Evolutionary conservation across 1,140 invertebrate genomes (phyloP).

Genomic region (Euwallacea similis): DNA sequence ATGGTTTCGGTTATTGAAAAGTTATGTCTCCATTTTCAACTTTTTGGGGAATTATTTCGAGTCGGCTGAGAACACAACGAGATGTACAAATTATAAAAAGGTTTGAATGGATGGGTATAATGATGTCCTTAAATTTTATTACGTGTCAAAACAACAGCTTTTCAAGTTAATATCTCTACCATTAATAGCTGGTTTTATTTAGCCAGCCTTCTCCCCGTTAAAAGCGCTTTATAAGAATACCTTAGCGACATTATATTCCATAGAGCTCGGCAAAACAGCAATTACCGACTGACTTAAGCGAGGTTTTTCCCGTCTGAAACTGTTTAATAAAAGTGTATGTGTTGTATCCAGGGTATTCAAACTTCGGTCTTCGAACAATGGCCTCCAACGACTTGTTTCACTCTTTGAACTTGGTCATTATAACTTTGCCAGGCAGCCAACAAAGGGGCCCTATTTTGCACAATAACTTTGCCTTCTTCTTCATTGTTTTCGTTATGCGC

Average conservation of each 20-base stretch:
- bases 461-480: neutral
- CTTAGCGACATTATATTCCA: slow-evolving; percentile 17
- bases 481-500: too few relatives aligned
- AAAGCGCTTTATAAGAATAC: slow-evolving; percentile 9
- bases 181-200: slow-evolving; percentile 12
- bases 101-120: too few relatives aligned
- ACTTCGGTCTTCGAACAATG: slow-evolving; percentile 12
- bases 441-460: slow-evolving; percentile 9
- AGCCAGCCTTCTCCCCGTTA: slow-evolving; percentile 2
- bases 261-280: slow-evolving; percentile 11
- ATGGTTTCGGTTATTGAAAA: slow-evolving; percentile 29
- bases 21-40: neutral
- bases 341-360: slow-evolving; percentile 13
- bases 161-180: slow-evolving; percentile 5
- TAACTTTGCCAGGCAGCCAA: neutral
- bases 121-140: too few relatives aligned
- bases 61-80: too few relatives aligned
- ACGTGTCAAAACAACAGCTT: neutral
- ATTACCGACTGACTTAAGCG: slow-evolving; percentile 21
- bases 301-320: slow-evolving; percentile 4
- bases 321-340: slow-evolving; percentile 23
- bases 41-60: too few relatives aligned
- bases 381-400: slow-evolving; percentile 9
- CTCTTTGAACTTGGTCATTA: slow-evolving; percentile 7
- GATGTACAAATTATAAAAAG: too few relatives aligned